phyloP scores from a whole-genome alignment of 2,113 vertebrate genomes.

The Dipodomys stephensi region DNA sequence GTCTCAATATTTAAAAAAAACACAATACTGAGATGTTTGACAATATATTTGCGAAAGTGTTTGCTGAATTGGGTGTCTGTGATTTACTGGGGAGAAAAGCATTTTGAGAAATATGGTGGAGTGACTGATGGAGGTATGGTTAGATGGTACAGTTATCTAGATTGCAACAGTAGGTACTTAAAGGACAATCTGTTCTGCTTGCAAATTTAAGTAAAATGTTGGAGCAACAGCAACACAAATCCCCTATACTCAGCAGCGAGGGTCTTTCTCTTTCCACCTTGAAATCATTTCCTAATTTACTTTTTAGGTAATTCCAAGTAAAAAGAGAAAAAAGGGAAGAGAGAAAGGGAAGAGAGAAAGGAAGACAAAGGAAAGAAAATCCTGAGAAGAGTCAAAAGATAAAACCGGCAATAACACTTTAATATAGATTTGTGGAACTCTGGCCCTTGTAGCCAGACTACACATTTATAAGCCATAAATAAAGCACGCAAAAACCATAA shows the following conservation, averaged over 20 bases:
- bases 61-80: background rate
- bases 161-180: background rate
- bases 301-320: background rate
- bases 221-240: background rate
- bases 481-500: conserved; percentile 97
- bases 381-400: conserved; percentile 78
- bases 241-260: background rate
- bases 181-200: background rate
- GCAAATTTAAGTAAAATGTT: conserved; percentile 31
- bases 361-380: background rate
- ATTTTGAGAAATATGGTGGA: background rate
- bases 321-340: background rate
- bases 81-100: background rate
- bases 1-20: conserved; percentile 10
- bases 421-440: conserved; percentile 96
- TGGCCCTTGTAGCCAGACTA: conserved; percentile 93
- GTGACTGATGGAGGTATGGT: background rate
- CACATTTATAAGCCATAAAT: conserved; percentile 99
- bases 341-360: background rate
- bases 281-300: conserved; percentile 39
- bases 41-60: background rate
- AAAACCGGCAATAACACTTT: conserved; percentile 96
- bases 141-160: background rate
- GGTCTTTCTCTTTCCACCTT: background rate
- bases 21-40: background rate